These are phyloP conservation scores for Numida meleagris DNA, from an alignment of 2,113 vertebrate species.

Conservation along the genomic window DNA sequence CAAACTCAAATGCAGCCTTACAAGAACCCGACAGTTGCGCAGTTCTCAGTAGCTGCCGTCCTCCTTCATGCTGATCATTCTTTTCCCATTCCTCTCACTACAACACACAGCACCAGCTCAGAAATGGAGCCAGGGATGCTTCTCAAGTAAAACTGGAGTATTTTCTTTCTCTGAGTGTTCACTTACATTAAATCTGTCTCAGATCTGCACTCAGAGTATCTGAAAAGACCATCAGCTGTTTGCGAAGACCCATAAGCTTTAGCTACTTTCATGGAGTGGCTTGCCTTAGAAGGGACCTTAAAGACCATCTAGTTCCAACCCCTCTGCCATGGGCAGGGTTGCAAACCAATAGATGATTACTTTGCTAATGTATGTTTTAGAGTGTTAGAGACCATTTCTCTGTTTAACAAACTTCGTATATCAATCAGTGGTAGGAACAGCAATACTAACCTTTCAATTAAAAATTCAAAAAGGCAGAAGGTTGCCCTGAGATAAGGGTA, in stretches of 20 bases:
- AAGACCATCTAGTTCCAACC: no score
- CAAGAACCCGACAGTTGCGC: slow-evolving; percentile 1
- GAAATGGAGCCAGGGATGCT: not conserved
- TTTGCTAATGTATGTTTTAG: not conserved
- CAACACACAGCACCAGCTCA: not conserved
- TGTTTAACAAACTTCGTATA: not conserved
- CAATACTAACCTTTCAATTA: not conserved
- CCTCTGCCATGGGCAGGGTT: no score
- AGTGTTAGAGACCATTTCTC: not conserved
- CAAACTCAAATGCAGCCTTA: not conserved
- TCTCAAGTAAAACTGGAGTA: not conserved
- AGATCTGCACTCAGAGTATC: not conserved
- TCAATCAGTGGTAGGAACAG: not conserved
- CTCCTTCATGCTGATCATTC: not conserved
- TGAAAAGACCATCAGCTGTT: not conserved
- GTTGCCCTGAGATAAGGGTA: not conserved
- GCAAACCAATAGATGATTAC: not conserved
- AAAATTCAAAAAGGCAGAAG: no score
- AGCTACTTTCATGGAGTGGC: not conserved
- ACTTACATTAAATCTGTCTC: not conserved
- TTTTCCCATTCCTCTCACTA: not conserved
- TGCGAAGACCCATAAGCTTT: not conserved
- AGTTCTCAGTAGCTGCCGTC: not conserved
- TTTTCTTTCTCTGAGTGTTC: not conserved
- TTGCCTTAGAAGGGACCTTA: no score